Evolutionary conservation across 1,140 invertebrate genomes (phyloP), one percentile per base, ranked within the genome.

Genomic region (Trissolcus basalis): DNA sequence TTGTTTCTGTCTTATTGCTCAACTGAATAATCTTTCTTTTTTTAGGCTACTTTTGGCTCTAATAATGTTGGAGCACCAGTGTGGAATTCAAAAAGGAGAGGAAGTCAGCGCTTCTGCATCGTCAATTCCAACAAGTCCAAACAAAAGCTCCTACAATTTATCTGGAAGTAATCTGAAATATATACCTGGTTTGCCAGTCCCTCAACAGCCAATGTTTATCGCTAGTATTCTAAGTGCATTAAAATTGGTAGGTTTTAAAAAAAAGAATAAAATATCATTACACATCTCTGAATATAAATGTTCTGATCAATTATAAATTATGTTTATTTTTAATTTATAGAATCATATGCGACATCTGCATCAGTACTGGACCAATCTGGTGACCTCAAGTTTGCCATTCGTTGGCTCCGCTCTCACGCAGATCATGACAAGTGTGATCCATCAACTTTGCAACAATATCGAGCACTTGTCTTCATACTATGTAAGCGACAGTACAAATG

Each of bases 131-230:
- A 76, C 75, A 16, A 85, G 86, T 50, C 83, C 85, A 39, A 83
- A 80, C 43, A 60, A 78, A 77, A 79, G 61, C 12, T 27, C 72
- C 35, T 79, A 85, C 9, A 87, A 84, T 79, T 82, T 89, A 54
- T 83, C 80, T 16, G 87, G 85, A 35, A 88, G 83, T 69, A 86
- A 90, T 77, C 86, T 92, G 1, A 92, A 92, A 75, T 94, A 93
- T 77, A 82, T 92, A 48, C 88, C 90, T 65, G 93, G 92, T 27
- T 89, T 92, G 39, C 83, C 92, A 19, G 93, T 95, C 70, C 92
- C 93, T 35, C 92, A 95, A 80, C 96, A 97, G 85, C 92, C 94
- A 13, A 95, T 97, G 91, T 97, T 98, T 82, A 86, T 96, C 13
- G 92, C 94, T 15, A 94, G 94, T 43, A 91, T 97, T 54, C 85